Evolutionary conservation across 2,797 vertebrate species (phyloP).

Genomic region (Lates japonicus): DNA sequence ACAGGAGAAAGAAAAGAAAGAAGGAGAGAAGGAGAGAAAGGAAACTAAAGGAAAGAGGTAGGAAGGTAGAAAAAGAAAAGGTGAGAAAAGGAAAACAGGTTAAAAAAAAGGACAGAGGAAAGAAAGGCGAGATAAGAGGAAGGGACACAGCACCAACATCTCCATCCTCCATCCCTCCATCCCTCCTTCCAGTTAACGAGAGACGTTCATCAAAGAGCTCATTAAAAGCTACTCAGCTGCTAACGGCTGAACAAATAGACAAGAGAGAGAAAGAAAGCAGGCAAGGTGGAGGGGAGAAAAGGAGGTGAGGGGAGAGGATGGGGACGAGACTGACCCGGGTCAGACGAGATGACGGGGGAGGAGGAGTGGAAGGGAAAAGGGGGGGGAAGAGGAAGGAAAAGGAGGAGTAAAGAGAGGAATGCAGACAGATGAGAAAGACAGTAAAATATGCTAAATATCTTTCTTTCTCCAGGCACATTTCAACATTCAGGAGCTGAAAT

Average conservation of each 20-base stretch:
- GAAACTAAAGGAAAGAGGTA: background rate
- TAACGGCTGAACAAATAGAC: constrained; percentile 91
- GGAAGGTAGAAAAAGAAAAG: background rate
- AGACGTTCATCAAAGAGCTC: constrained; percentile 88
- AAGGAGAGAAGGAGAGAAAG: background rate
- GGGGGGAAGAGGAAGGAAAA: constrained; percentile 33
- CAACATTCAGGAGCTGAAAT: background rate
- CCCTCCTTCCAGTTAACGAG: constrained; percentile 84
- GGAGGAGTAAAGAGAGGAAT: constrained; percentile 38
- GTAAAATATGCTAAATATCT: background rate
- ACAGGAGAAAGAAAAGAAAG: background rate
- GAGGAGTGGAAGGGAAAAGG: background rate
- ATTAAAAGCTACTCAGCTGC: constrained; percentile 89
- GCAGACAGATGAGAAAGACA: constrained; percentile 18
- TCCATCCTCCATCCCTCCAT: constrained; percentile 2
- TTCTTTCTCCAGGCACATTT: background rate
- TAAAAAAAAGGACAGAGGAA: no score
- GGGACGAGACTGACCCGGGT: constrained; percentile 6
- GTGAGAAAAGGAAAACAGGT: background rate
- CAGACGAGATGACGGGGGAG: background rate
- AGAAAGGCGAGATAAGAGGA: background rate
- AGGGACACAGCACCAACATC: background rate
- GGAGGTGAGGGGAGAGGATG: constrained; percentile 21
- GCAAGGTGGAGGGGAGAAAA: constrained; percentile 2
- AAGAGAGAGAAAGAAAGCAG: constrained; percentile 33